Conservation (phyloP, 2,888 invertebrate species). For the Aspidapion aeneum region DNA sequence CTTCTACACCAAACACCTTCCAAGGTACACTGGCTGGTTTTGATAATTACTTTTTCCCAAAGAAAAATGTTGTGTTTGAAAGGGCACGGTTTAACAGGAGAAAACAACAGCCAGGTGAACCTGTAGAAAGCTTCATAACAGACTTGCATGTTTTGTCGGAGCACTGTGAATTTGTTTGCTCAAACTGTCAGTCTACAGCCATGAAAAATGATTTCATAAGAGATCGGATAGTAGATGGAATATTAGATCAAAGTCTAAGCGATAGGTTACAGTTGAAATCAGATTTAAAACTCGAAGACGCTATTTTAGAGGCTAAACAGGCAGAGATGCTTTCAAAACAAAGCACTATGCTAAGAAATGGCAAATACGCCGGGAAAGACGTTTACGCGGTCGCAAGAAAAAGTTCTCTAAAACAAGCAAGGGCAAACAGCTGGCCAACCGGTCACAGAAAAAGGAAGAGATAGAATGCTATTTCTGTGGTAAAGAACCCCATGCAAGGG, state of each 20-base stretch:
- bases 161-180: conserved; percentile 1
- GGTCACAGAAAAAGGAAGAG: neutral
- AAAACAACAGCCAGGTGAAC: neutral
- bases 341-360: neutral
- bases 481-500: neutral
- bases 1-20: no score
- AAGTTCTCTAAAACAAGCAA: no score
- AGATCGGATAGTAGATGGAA: neutral
- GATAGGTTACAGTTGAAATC: conserved; percentile 5
- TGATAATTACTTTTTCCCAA: no score
- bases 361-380: no score
- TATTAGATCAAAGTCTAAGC: conserved; percentile 1
- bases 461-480: conserved; percentile 3
- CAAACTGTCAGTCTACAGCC: neutral
- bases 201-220: conserved; percentile 1
- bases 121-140: neutral
- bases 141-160: conserved; percentile 1
- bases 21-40: no score
- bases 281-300: conserved; percentile 1
- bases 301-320: neutral
- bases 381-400: no score
- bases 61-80: conserved; percentile 2
- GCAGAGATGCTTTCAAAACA: conserved; percentile 1
- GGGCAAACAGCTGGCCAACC: no score
- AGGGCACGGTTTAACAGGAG: neutral